Base-by-base conservation (phyloP, 2,113 vertebrate species). In the Oncorhynchus clarkii region DNA sequence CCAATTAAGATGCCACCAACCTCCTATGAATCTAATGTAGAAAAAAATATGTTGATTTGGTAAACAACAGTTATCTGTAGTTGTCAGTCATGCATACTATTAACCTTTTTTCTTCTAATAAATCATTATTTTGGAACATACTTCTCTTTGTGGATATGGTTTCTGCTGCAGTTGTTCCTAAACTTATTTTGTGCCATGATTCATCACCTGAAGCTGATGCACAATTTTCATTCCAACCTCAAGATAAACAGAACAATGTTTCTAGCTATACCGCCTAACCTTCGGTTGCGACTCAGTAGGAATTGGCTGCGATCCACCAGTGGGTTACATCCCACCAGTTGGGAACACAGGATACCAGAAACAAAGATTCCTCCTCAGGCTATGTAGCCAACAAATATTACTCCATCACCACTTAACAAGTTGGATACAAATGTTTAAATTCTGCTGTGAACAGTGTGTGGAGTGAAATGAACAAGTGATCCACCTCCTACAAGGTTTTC, bases 401-500 rank as follows among this genome's bases (percentile, higher is more conserved):
- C 16, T 73, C 62, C 76, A 27, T 69, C 57, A 59, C 65, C 81
- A 70, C 67, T 73, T 82, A 82, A 83, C 89, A 88, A 84, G 79
- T 73, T 74, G 77, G 77, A 80, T 78, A 65, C 68, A 39, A 34
- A 29, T 65, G 24, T 80, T 79, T 83, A 64, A 70, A 79, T 69
- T 27, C 27, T 57, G 29, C 14, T 26, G 22, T 8, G 5, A 74
- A 73, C 70, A 57, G 45, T 68, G n/a, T 87, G 85, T 84, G 83
- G 86, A 87, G 81, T 83, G 82, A 84, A 80, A 78, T 84, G 76
- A 84, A 81, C 78, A 71, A 83, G 78, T 76, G 75, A 64, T 86
- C 73, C 84, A 85, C 81, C 84, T 87, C 77, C 81, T 84, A 87
- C 81, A 82, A 51, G 77, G 57, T 82, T 76, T 79, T 67, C 79